Conservation (phyloP, 2,797 vertebrate species). For the Morus bassanus region DNA sequence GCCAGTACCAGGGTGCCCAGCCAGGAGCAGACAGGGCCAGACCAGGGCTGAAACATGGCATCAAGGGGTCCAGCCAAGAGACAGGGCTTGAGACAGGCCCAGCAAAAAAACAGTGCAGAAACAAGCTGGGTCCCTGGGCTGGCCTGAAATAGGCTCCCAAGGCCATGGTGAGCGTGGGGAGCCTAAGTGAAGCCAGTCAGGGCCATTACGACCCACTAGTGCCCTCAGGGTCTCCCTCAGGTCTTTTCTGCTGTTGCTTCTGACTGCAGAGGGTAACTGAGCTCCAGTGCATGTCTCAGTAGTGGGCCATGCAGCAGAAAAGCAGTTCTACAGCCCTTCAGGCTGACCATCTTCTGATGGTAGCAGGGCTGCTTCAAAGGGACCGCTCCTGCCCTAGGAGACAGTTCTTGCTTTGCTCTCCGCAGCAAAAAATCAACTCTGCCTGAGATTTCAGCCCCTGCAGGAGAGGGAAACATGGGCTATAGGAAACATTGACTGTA, state of each 20-base stretch:
- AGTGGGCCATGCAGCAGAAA: neutral
- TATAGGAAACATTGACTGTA: neutral
- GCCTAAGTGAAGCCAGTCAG: neutral
- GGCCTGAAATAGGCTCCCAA: neutral
- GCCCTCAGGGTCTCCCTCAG: neutral
- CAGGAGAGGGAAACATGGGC: neutral
- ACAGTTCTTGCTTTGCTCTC: neutral
- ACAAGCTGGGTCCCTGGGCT: neutral
- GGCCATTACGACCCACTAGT: neutral
- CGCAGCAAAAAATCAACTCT: rapidly evolving
- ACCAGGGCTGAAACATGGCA: neutral
- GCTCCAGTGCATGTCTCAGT: neutral
- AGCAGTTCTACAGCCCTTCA: neutral
- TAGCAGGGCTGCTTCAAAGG: neutral
- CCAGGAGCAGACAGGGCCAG: neutral
- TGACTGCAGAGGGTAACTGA: neutral
- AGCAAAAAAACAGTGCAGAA: neutral
- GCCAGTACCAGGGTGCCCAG: neutral
- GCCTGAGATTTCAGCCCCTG: neutral
- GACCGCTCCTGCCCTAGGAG: neutral
- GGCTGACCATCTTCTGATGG: neutral
- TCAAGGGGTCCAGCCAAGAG: no score
- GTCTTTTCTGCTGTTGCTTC: neutral
- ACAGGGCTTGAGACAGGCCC: neutral
- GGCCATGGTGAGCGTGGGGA: neutral